Evolutionary conservation across 2,113 vertebrate genomes (phyloP).

Genomic region (Hylia prasina): DNA sequence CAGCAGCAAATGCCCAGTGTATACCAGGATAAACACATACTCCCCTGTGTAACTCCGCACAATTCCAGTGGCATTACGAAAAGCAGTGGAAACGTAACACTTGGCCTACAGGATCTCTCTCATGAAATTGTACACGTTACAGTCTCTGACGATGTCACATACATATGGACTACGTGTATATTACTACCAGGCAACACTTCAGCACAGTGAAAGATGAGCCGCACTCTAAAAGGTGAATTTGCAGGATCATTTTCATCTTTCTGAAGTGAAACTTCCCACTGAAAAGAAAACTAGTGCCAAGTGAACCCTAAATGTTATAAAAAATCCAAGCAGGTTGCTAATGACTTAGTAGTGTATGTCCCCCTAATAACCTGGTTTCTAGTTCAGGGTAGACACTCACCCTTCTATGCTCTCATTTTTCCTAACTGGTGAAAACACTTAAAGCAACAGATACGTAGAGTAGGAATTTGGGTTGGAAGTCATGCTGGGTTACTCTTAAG

Average conservation of each 20-base stretch:
- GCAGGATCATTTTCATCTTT: not conserved
- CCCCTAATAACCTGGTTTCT: not conserved
- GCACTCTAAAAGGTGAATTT: not conserved
- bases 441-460: fast-evolving
- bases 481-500: not conserved
- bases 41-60: not conserved
- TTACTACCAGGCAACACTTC: not conserved
- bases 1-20: not conserved
- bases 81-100: not conserved
- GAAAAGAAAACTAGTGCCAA: not conserved
- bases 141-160: not conserved
- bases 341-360: not conserved
- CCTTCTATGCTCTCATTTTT: not conserved
- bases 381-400: not conserved
- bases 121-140: not conserved
- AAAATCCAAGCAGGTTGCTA: not conserved
- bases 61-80: not conserved
- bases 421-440: not conserved
- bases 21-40: not conserved
- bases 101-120: not conserved
- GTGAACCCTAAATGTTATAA: not conserved
- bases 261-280: not conserved
- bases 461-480: not conserved
- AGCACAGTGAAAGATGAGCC: not conserved
- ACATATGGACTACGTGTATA: not conserved